These are phyloP conservation scores for Leptopilina clavipes DNA, from an alignment of 1,140 invertebrate genomes.

Conservation along the genomic window DNA sequence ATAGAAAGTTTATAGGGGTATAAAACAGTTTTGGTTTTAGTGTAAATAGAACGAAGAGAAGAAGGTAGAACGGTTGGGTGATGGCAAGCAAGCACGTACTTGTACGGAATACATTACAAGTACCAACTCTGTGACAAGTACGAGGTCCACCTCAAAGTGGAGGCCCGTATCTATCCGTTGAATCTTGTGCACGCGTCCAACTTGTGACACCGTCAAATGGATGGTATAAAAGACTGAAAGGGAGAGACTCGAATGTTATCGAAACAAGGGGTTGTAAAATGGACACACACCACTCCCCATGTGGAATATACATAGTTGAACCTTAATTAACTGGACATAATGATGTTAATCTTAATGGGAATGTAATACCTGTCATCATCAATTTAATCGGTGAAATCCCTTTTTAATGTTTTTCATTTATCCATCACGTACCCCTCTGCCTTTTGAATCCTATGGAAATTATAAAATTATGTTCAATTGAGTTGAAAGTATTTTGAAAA, in stretches of 20 bases:
- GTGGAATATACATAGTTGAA: not conserved
- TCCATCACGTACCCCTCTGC: too few species aligned
- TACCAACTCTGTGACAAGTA: constrained; percentile 23
- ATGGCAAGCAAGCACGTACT: constrained; percentile 35
- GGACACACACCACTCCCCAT: not conserved
- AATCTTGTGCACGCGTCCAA: constrained; percentile 13
- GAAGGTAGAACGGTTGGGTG: constrained; percentile 39
- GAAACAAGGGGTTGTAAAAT: constrained; percentile 3
- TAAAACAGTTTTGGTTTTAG: constrained; percentile 31
- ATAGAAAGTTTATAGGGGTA: constrained; percentile 3
- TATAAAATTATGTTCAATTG: too few species aligned
- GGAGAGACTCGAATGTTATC: not conserved
- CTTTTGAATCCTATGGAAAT: too few species aligned
- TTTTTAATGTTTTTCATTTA: not conserved
- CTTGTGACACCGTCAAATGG: constrained; percentile 11
- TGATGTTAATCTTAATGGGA: not conserved
- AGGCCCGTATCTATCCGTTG: constrained; percentile 25
- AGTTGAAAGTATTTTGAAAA: too few species aligned
- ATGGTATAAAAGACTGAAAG: not conserved
- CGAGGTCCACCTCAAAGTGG: constrained; percentile 26
- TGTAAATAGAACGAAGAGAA: constrained; percentile 38
- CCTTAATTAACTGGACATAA: constrained; percentile 17
- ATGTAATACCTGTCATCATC: not conserved
- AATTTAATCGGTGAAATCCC: not conserved
- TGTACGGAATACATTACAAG: constrained; percentile 18